These are phyloP conservation scores for Choristoneura fumiferana DNA, from an alignment of 1,140 invertebrate species.

Conservation along the genomic window DNA sequence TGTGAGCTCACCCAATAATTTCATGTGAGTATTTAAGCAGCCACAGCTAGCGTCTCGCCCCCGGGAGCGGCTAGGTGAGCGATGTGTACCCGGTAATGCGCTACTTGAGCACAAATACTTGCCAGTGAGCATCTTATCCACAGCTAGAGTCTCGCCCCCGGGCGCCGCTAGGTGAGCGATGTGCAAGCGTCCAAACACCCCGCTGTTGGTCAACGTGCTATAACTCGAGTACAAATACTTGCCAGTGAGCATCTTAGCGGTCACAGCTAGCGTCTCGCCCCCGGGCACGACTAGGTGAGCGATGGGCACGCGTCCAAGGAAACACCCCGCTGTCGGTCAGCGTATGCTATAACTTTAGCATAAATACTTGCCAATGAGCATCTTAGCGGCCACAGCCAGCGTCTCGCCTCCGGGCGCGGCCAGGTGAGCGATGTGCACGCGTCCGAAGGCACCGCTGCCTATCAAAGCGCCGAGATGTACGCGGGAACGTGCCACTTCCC, in stretches of 20 bases:
- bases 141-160: no score
- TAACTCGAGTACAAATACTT: no score
- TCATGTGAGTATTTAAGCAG: neutral
- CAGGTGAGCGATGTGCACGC: constrained; percentile 82
- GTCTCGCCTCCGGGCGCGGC: constrained; percentile 75
- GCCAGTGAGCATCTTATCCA: neutral
- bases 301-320: no score
- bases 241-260: constrained; percentile 79
- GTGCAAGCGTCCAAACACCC: no score
- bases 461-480: constrained; percentile 80
- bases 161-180: constrained; percentile 2
- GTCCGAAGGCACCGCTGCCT: constrained; percentile 87
- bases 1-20: no score
- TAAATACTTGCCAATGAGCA: constrained; percentile 84
- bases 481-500: constrained; percentile 78
- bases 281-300: neutral
- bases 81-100: no score
- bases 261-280: no score
- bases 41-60: no score
- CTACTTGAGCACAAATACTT: neutral
- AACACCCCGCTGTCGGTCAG: no score
- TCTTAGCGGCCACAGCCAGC: constrained; percentile 85
- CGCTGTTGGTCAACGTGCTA: no score
- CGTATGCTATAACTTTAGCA: no score
- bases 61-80: no score